phyloP scores from a whole-genome alignment of 1,140 invertebrate genomes.

The Psilanteris sp. region DNA sequence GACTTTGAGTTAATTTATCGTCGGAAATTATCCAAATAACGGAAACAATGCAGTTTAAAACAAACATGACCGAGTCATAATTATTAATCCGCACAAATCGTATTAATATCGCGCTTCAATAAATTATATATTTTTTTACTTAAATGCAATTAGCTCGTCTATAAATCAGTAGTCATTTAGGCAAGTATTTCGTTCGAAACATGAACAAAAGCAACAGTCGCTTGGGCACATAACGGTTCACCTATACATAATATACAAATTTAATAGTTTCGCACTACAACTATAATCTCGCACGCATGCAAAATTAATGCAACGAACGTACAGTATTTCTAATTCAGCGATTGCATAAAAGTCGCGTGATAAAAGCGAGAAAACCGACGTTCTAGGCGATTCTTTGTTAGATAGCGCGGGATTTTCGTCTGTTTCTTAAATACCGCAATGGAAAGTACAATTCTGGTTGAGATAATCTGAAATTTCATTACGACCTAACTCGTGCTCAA shows the following conservation, averaged over 20 bases:
- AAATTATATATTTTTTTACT: constrained; percentile 60
- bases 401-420: constrained; percentile 6
- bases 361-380: not conserved
- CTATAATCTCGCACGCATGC: constrained; percentile 6
- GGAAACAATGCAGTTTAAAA: constrained; percentile 57
- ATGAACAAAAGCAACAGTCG: constrained; percentile 52
- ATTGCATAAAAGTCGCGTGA: not conserved
- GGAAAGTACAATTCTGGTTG: constrained; percentile 14
- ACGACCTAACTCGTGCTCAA: constrained; percentile 24
- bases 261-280: constrained; percentile 27
- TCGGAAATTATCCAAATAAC: constrained; percentile 47
- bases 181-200: constrained; percentile 58
- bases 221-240: constrained; percentile 15
- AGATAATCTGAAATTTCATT: constrained; percentile 41
- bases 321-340: constrained; percentile 4
- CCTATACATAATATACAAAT: constrained; percentile 49
- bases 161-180: constrained; percentile 61
- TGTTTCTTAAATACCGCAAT: constrained; percentile 13
- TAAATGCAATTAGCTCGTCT: constrained; percentile 55
- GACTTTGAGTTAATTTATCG: constrained; percentile 29
- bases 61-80: constrained; percentile 47
- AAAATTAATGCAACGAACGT: constrained; percentile 38
- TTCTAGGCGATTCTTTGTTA: too few species aligned
- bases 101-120: constrained; percentile 51
- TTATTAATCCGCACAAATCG: constrained; percentile 54